Conservation (phyloP, 1,140 invertebrate genomes). For the Chironomus tepperi region DNA sequence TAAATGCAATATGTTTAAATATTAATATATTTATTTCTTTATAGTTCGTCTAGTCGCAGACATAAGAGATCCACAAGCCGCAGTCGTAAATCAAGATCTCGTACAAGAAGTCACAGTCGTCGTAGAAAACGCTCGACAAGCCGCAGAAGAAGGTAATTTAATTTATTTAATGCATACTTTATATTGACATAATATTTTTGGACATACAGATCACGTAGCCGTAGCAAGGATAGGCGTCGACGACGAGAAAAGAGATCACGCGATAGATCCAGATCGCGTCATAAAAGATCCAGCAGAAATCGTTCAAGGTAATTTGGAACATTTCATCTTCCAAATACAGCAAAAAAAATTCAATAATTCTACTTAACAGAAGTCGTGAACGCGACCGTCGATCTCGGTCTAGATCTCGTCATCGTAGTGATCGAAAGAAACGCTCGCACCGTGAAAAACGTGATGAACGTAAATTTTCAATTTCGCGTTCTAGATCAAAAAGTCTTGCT, state of each 20-base stretch:
- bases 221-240: conserved; percentile 28
- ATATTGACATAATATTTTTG: not conserved
- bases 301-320: not conserved
- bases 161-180: not conserved
- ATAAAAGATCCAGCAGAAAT: not conserved
- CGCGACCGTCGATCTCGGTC: conserved; percentile 7
- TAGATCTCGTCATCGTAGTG: conserved; percentile 24
- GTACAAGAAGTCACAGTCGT: conserved; percentile 39
- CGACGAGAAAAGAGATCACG: not conserved
- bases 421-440: conserved; percentile 26
- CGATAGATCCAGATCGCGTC: not conserved
- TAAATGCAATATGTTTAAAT: conserved; percentile 25
- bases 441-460: conserved; percentile 30
- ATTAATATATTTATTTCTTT: not conserved
- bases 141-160: not conserved
- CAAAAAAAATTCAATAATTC: not conserved
- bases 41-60: conserved; percentile 24
- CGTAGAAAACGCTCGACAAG: conserved; percentile 36
- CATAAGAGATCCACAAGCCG: conserved; percentile 34
- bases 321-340: not conserved
- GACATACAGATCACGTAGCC: not conserved
- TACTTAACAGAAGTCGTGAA: conserved; percentile 7
- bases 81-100: conserved; percentile 41
- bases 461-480: conserved; percentile 29
- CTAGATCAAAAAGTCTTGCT: conserved; percentile 36